phyloP scores from a whole-genome alignment of 2,888 invertebrate genomes.

The Diadegma fenestrale region DNA sequence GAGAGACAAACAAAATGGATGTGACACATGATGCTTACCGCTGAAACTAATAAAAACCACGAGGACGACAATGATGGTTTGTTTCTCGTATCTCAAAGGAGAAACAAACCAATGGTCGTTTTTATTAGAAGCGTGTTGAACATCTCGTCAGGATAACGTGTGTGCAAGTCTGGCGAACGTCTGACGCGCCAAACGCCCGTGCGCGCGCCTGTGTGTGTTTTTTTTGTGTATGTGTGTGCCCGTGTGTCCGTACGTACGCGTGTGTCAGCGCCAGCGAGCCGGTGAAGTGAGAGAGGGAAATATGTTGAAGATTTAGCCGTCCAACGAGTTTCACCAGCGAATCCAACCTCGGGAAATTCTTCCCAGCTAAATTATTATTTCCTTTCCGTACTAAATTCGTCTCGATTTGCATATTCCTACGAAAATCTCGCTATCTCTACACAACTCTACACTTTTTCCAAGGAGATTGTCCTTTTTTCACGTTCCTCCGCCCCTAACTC shows the following conservation, averaged over 20 bases:
- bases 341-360: slow-evolving; percentile 30
- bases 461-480: background rate
- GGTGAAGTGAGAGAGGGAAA: slow-evolving; percentile 34
- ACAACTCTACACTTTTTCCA: background rate
- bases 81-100: slow-evolving; percentile 9
- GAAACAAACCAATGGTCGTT: background rate
- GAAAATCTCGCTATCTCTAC: background rate
- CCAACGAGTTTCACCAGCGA: slow-evolving; percentile 42
- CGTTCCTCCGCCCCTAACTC: background rate
- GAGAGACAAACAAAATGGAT: slow-evolving; percentile 20
- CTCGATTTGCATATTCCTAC: background rate
- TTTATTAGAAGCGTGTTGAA: slow-evolving; percentile 11
- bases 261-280: slow-evolving; percentile 28
- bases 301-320: slow-evolving; percentile 26
- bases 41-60: slow-evolving; percentile 5
- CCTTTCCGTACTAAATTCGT: too few species aligned
- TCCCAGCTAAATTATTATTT: background rate
- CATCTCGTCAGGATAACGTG: slow-evolving; percentile 16
- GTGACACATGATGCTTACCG: slow-evolving; percentile 40
- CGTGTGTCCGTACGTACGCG: background rate
- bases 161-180: slow-evolving; percentile 61
- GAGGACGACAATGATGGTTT: slow-evolving; percentile 6
- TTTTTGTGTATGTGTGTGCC: slow-evolving; percentile 2
- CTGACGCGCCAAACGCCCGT: slow-evolving; percentile 66
- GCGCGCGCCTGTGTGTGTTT: background rate